Percentiles rank a stretch among this genome's conserved stretches.
These are phyloP conservation scores for Nerophis lumbriciformis DNA, from an alignment of 2,113 vertebrate genomes.

Conservation along the genomic window DNA sequence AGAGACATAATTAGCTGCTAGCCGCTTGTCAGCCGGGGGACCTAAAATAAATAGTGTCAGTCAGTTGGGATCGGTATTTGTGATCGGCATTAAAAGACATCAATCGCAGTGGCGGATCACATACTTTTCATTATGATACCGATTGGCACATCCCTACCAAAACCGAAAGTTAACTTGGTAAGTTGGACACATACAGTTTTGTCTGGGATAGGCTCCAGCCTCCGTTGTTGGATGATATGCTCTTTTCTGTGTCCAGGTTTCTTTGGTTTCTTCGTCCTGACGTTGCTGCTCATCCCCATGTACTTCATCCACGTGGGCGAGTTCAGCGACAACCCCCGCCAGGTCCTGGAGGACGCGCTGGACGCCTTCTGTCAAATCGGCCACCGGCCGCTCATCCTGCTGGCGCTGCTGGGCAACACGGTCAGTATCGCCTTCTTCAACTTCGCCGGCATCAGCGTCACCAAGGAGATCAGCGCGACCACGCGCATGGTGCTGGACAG, in stretches of 20 bases:
- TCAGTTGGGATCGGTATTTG: too few relatives aligned
- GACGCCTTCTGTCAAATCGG: constrained; percentile 92
- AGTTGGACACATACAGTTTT: too few relatives aligned
- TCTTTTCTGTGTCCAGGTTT: constrained; percentile 70
- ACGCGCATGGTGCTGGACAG: constrained; percentile 96
- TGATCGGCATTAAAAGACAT: too few relatives aligned
- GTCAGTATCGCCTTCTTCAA: constrained; percentile 96
- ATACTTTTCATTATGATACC: too few relatives aligned
- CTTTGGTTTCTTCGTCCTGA: constrained; percentile 85
- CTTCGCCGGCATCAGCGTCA: constrained; percentile 92
- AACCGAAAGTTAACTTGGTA: too few relatives aligned
- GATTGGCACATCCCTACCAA: too few relatives aligned
- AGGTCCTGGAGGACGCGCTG: constrained; percentile 78
- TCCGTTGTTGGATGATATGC: not conserved
- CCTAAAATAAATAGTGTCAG: too few relatives aligned
- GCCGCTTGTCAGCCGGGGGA: too few relatives aligned
- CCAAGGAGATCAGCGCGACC: constrained; percentile 93
- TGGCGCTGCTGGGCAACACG: constrained; percentile 86
- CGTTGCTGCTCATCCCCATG: constrained; percentile 86
- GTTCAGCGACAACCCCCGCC: constrained; percentile 74
- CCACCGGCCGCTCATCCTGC: constrained; percentile 74
- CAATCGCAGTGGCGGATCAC: too few relatives aligned
- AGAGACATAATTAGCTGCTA: too few relatives aligned
- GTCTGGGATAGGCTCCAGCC: too few relatives aligned
- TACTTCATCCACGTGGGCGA: constrained; percentile 79